Base-by-base conservation (phyloP, 2,113 vertebrate species). In the Nothoprocta pentlandii region DNA sequence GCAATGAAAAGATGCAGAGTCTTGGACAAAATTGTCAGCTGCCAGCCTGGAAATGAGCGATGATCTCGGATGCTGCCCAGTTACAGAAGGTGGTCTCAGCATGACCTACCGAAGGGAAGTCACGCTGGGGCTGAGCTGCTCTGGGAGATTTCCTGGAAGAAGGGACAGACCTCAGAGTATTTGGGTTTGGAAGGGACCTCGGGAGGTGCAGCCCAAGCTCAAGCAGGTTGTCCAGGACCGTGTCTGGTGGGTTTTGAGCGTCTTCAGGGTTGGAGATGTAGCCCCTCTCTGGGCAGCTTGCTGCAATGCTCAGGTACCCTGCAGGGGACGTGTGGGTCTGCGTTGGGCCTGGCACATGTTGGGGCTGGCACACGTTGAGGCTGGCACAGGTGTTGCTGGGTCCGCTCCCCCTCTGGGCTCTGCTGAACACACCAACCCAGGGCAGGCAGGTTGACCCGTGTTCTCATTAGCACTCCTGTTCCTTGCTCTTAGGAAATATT, bases 1-100 rank as follows among this genome's bases (percentile, higher is more conserved):
- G 58, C 61, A 22, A 22, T 22, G 36, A 41, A 7, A 70, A 76
- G 39, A 6, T 0, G 0, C 9, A 10, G 6, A 2, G 1, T 59
- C 26, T 10, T 66, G 79, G 49, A 51, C 49, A 4, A 22, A 36
- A 15, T 44, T 80, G 59, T 90, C 64, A 36, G 26, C 17, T 32
- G 46, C 3, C 19, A 8, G 51, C 49, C 28, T 41, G 34, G 39
- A 32, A 59, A 25, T 7, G 73, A 51, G 39, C 34, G 28, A 2
- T 47, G n/a, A 34, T 41, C 46, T 20, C 53, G 42, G 76, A 1
- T 6, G 4, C 62, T 88, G 69, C 54, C n/a, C 20, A 11, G 1
- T 69, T 16, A 53, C 15, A 74, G 47, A 30, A 4, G 22, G 44
- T 49, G 25, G 12, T n/a, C 76, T n/a, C 1, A 0, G 41, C 0